phyloP scores from a whole-genome alignment of 2,888 invertebrate species.

The Dynastes grantii region DNA sequence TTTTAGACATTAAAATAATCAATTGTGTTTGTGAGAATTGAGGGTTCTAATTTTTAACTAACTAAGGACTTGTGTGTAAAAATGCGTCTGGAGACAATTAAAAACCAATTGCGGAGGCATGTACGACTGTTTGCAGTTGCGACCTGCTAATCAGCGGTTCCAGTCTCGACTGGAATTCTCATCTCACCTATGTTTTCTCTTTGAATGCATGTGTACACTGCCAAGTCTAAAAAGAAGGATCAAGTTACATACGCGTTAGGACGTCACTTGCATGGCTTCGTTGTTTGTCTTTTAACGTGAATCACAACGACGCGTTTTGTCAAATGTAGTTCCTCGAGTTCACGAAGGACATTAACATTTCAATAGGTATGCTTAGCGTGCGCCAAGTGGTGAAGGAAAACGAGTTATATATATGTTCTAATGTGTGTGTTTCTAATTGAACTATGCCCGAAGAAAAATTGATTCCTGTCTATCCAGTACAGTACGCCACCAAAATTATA shows the following conservation, averaged over 20 bases:
- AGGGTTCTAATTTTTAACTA: too few species aligned
- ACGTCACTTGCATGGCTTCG: constrained; percentile 5
- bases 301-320: neutral
- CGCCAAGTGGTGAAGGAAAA: neutral
- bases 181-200: constrained; percentile 15
- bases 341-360: neutral
- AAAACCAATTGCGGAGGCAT: too few species aligned
- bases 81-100: too few species aligned
- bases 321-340: neutral
- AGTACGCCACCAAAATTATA: too few species aligned
- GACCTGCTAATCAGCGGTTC: neutral
- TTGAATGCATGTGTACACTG: neutral
- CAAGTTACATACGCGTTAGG: neutral
- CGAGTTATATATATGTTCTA: neutral
- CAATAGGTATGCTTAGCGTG: neutral
- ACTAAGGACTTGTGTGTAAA: too few species aligned
- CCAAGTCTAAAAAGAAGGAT: neutral
- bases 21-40: too few species aligned
- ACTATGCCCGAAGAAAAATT: neutral
- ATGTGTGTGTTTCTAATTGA: neutral
- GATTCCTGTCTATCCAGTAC: neutral
- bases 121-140: neutral
- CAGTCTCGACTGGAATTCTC: neutral
- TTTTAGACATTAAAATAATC: too few species aligned
- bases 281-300: constrained; percentile 12